Base-by-base conservation (phyloP, 1,140 invertebrate species). In the Drosophila dunni region DNA sequence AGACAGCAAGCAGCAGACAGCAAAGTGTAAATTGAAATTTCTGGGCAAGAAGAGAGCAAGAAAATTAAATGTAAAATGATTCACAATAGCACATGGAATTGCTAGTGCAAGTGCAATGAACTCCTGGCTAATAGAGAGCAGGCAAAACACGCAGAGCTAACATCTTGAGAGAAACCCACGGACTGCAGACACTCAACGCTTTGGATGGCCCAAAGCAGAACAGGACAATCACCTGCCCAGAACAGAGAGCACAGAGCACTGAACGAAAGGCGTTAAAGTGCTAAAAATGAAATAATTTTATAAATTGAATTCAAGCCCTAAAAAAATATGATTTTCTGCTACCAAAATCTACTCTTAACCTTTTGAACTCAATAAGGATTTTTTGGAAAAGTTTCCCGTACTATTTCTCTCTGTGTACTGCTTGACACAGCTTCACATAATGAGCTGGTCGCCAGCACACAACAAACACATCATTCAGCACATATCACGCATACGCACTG, bases 401-500 rank as follows among this genome's bases (percentile, higher is more conserved):
- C 17, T 51, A n/a, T 48, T 64, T 56, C 45, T 58, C 38, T 20
- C 42, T 44, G 60, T 75, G 60, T 51, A 40, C 10, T 17, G 46
- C 38, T 61, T 54, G 5, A 54, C 36, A 20, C 33, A 51, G 46
- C 29, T 17, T 33, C 24, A 44, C 62, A 33, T 81, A 82, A 81
- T 78, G 75, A 82, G 75, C 68, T 65, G 61, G 45, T 53, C 61
- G n/a, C 61, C 58, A 53, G 11, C 58, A 33, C 45, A 38, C 34
- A 54, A 67, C 20, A 40, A 10, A 40, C 45, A 34, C 46, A 29
- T 29, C 24, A 29, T 29, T 29, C 24, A 29, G 24, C 24, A 72
- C 61, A 82, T 34, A 75, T 79, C 51, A 68, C 72, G 80, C 72
- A 83, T 83, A 83, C 66, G 80, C 75, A 57, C 44, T 50, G 64